Percentiles rank a stretch among this genome's conserved stretches.
Conservation (phyloP, 2,888 invertebrate species). For the Colostygia pectinataria region DNA sequence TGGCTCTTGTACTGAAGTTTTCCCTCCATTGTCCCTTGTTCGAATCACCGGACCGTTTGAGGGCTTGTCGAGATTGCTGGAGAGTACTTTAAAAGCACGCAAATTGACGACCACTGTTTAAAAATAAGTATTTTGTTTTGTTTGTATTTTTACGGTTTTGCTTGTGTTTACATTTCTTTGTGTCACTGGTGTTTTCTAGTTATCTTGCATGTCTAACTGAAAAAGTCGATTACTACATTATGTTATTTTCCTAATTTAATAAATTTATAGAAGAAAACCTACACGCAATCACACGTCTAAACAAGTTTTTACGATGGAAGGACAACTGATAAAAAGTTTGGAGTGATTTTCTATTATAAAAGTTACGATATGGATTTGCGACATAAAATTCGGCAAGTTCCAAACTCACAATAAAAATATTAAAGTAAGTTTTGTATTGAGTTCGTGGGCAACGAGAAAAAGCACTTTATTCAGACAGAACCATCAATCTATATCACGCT, state of each 20-base stretch:
- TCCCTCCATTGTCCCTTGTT: constrained; percentile 13
- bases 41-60: constrained; percentile 6
- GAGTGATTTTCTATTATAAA: too few species aligned
- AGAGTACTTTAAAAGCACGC: constrained; percentile 2
- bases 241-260: too few species aligned
- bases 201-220: too few species aligned
- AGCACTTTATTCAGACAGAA: constrained; percentile 36
- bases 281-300: too few species aligned
- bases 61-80: constrained; percentile 9
- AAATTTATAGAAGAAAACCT: too few species aligned
- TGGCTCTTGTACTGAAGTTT: constrained; percentile 29
- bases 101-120: neutral
- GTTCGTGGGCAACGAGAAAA: constrained; percentile 27
- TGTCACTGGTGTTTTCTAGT: too few species aligned
- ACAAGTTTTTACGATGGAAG: too few species aligned
- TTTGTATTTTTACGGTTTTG: neutral
- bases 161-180: too few species aligned
- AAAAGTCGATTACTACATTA: too few species aligned
- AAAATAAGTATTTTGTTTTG: neutral
- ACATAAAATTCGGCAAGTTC: neutral
- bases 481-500: constrained; percentile 49
- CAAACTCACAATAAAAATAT: constrained; percentile 6
- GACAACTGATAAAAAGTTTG: too few species aligned
- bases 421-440: constrained; percentile 21
- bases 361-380: too few species aligned